A percentile compares a stretch with the other conserved stretches of the same genome.
Evolutionary conservation across 64 coral and sea anemone species (phyloP).

Genomic region (Acropora tenuis): DNA sequence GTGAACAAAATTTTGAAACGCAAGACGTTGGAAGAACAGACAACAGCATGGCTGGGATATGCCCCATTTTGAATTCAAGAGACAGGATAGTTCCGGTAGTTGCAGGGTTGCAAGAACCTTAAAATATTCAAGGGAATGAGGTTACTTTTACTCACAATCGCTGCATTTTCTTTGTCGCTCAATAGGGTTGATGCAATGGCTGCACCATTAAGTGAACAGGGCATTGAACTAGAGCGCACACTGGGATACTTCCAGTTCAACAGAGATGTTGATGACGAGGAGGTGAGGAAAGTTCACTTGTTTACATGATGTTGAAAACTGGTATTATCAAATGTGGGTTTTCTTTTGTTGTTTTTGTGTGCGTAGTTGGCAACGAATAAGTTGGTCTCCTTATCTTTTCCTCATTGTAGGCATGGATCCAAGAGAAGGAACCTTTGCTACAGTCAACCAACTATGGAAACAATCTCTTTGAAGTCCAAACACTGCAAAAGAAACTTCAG

Average conservation of each 20-base stretch:
- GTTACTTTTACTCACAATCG: not conserved
- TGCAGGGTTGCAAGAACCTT: not conserved
- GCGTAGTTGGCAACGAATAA: not conserved
- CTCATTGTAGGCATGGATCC: constrained; percentile 79
- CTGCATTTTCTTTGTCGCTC: not conserved
- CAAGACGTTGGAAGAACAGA: too few relatives aligned
- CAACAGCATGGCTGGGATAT: too few relatives aligned
- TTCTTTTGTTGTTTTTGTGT: not conserved
- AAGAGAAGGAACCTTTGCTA: constrained; percentile 91
- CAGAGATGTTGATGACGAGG: constrained; percentile 96
- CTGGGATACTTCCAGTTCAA: constrained; percentile 98
- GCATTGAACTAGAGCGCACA: constrained; percentile 85
- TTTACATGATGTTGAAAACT: not conserved
- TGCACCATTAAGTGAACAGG: constrained; percentile 76
- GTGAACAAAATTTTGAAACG: too few relatives aligned
- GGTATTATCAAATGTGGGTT: not conserved
- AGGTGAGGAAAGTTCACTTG: constrained; percentile 56
- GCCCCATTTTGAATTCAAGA: too few relatives aligned
- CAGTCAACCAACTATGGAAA: constrained; percentile 96
- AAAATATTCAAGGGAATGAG: not conserved
- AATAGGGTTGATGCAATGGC: constrained; percentile 83
- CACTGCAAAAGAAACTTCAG: constrained; percentile 90
- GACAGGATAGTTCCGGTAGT: too few relatives aligned
- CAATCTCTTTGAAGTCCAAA: constrained; percentile 97
- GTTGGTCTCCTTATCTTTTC: not conserved